phyloP scores from a whole-genome alignment of 2,113 vertebrate genomes.

The Pontoporia blainvillei region DNA sequence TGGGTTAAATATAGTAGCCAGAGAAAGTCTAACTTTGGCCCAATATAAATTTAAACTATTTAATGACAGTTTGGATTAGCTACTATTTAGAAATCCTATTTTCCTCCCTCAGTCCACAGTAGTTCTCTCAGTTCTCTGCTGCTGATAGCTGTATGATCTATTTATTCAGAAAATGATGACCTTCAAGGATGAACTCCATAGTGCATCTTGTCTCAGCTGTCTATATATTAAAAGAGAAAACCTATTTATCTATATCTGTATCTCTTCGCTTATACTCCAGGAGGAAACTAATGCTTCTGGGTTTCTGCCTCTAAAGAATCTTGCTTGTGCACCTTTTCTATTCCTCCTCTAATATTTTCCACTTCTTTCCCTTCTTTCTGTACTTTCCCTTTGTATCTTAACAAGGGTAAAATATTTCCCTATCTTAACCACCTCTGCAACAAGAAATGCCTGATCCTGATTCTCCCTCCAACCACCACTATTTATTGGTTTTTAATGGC shows the following conservation, averaged over 20 bases:
- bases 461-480: background rate
- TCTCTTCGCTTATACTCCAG: background rate
- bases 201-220: background rate
- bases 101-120: background rate
- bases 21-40: background rate
- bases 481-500: background rate
- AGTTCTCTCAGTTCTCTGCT: background rate
- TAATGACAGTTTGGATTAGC: background rate
- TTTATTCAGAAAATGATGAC: conserved; percentile 27
- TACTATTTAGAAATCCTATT: background rate
- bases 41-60: background rate
- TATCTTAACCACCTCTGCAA: background rate
- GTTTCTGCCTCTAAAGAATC: background rate
- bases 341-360: conserved; percentile 9
- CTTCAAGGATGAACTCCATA: background rate
- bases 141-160: background rate
- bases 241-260: background rate
- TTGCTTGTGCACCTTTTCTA: background rate
- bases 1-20: background rate
- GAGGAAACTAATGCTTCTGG: conserved; percentile 1
- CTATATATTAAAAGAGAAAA: background rate
- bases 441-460: background rate
- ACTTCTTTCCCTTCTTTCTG: background rate
- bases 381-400: background rate
- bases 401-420: background rate